These are phyloP conservation scores for Dicaeum eximium DNA, from an alignment of 2,113 vertebrate genomes.

Conservation along the genomic window DNA sequence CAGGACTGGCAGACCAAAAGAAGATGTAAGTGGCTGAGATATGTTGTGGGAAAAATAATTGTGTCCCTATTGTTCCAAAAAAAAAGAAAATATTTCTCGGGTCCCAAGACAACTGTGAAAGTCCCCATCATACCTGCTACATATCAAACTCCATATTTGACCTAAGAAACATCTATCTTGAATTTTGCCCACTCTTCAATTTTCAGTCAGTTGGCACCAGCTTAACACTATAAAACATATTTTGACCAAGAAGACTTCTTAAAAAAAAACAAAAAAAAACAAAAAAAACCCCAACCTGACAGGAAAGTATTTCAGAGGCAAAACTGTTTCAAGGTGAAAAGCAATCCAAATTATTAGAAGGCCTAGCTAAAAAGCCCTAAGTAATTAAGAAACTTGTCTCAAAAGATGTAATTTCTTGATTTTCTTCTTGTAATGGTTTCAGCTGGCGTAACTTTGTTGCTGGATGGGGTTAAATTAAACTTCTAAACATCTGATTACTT, in stretches of 20 bases:
- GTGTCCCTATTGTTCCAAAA: neutral
- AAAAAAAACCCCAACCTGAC: no score
- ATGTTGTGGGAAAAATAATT: neutral
- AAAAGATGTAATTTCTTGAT: neutral
- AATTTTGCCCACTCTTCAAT: neutral
- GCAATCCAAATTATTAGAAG: neutral
- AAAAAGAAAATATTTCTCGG: neutral
- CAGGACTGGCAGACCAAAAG: neutral
- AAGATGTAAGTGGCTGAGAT: neutral
- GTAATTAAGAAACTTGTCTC: neutral
- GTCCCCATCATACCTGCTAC: neutral
- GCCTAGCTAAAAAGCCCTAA: neutral
- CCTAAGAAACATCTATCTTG: neutral
- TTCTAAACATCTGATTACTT: neutral
- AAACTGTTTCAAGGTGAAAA: neutral
- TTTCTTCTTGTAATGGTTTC: neutral
- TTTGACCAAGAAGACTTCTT: neutral
- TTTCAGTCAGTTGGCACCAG: neutral
- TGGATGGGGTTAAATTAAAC: neutral
- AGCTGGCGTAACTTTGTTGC: neutral
- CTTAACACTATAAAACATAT: neutral
- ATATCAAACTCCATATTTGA: neutral
- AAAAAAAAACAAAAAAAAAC: no score
- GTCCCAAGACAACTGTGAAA: neutral
- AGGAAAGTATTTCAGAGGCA: neutral